Evolutionary conservation across 2,888 invertebrate genomes (phyloP).

Genomic region (Eupithecia abbreviata): DNA sequence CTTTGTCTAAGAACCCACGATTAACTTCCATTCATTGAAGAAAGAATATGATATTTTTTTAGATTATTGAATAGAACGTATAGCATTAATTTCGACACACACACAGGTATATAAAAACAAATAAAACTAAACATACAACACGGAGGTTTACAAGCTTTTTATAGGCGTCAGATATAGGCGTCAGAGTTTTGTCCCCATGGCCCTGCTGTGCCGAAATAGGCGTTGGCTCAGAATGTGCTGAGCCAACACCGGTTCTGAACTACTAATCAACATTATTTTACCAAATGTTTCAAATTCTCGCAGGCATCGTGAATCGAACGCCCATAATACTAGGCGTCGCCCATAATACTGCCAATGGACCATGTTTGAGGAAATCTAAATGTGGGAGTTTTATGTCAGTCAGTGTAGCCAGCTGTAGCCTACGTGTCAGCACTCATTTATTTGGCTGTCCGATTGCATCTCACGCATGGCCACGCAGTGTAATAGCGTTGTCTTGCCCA

Average conservation of each 20-base stretch:
- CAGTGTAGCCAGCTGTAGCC: conserved; percentile 23
- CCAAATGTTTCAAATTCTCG: not conserved
- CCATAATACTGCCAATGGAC: not conserved
- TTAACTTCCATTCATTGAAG: not conserved
- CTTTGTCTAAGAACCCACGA: not conserved
- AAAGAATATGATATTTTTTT: not conserved
- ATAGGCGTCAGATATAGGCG: no score
- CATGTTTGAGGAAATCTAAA: not conserved
- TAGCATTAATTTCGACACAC: no score
- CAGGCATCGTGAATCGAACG: not conserved
- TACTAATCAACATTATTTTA: not conserved
- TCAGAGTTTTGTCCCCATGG: no score
- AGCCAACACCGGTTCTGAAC: no score
- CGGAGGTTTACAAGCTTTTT: no score
- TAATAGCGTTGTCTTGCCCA: conserved; percentile 47
- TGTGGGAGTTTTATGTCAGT: conserved; percentile 3
- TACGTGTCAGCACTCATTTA: conserved; percentile 42
- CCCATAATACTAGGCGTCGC: not conserved
- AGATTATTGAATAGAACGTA: not conserved
- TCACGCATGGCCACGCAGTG: conserved; percentile 48
- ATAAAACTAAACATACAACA: no score
- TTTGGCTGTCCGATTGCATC: conserved; percentile 50
- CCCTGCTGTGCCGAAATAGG: no score
- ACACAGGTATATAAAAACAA: no score
- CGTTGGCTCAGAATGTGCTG: no score